Evolutionary conservation across 2,797 vertebrate species (phyloP).

Genomic region (Cottoperca gobio): DNA sequence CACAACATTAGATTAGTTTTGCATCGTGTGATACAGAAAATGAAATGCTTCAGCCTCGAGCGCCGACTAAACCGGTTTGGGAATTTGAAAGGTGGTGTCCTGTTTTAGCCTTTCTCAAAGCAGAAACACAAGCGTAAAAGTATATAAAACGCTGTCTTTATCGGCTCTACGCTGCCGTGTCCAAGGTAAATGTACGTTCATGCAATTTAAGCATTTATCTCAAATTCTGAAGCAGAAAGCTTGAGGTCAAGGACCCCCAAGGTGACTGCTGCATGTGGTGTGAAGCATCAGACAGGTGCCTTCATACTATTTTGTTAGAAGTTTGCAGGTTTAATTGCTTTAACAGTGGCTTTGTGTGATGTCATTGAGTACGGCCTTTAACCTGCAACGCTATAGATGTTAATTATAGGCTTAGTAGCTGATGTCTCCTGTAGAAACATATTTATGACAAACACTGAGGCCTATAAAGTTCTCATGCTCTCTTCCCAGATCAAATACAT

Average conservation of each 20-base stretch:
- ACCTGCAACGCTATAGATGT: background rate
- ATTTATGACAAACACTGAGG: background rate
- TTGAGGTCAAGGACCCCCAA: background rate
- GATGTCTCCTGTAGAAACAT: background rate
- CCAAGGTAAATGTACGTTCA: no score
- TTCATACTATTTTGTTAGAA: background rate
- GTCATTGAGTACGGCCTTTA: slow-evolving; percentile 21
- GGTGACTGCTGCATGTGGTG: slow-evolving; percentile 1
- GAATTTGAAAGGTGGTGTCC: background rate
- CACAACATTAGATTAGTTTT: slow-evolving; percentile 41
- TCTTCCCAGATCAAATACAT: background rate
- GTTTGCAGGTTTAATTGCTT: background rate
- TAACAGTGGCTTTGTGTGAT: background rate
- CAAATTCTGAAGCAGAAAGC: background rate
- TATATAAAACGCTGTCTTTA: background rate
- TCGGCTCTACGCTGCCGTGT: no score
- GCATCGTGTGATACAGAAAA: slow-evolving; percentile 23
- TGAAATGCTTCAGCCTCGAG: slow-evolving; percentile 32
- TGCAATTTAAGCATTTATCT: no score
- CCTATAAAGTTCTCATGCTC: background rate
- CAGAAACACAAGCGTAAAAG: background rate
- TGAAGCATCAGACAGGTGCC: background rate
- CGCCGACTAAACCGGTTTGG: background rate
- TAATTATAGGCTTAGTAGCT: slow-evolving; percentile 8
- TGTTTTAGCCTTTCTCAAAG: background rate